Percentiles rank a stretch among this genome's conserved stretches.
These are phyloP conservation scores for Eupithecia pulchellata DNA, from an alignment of 2,888 invertebrate genomes.

Conservation along the genomic window DNA sequence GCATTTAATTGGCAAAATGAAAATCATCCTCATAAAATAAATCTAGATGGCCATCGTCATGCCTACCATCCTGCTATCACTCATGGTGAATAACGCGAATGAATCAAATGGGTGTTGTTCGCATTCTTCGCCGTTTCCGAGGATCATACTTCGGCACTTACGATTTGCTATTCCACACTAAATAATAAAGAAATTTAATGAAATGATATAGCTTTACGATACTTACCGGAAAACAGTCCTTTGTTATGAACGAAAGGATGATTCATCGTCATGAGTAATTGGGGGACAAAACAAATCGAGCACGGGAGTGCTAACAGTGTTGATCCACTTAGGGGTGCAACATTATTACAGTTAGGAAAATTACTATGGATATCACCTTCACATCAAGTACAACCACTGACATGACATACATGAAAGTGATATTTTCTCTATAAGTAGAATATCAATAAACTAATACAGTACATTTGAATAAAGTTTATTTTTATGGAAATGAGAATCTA, in stretches of 20 bases:
- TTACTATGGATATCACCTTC: not conserved
- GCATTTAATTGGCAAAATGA: not conserved
- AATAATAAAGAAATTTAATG: not conserved
- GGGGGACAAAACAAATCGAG: constrained; percentile 59
- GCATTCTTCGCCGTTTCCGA: constrained; percentile 1
- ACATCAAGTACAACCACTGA: no score
- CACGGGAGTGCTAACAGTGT: constrained; percentile 25
- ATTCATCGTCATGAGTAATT: constrained; percentile 75
- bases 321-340: not conserved
- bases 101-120: constrained; percentile 10
- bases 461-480: not conserved
- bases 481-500: not conserved
- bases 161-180: not conserved
- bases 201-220: not conserved
- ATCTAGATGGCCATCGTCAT: not conserved
- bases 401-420: not conserved
- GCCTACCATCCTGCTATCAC: not conserved
- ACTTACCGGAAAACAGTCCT: constrained; percentile 64
- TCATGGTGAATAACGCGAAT: constrained; percentile 6
- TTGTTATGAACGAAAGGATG: constrained; percentile 72
- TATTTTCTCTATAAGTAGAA: not conserved
- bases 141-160: not conserved
- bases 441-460: not conserved
- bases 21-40: not conserved
- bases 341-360: not conserved